phyloP scores from a whole-genome alignment of 1,140 invertebrate genomes.

The Bombus sylvicola region DNA sequence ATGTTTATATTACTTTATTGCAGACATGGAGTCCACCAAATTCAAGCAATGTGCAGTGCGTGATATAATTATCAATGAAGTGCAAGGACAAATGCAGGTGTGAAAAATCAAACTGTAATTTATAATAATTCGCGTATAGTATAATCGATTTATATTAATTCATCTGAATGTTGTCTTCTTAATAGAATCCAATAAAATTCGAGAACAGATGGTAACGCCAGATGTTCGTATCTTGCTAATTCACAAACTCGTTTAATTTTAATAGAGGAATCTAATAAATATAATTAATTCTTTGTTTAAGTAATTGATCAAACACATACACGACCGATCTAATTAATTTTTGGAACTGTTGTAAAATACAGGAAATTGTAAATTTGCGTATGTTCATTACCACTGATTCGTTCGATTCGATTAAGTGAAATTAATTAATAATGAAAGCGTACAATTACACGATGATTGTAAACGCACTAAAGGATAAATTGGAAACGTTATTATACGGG shows the following conservation, averaged over 20 bases:
- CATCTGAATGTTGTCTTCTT: not conserved
- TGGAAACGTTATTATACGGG: not conserved
- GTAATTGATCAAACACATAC: not conserved
- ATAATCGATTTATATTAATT: not conserved
- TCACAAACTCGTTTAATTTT: too few species aligned
- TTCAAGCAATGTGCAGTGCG: not conserved
- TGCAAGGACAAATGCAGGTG: constrained; percentile 58
- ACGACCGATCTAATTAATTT: not conserved
- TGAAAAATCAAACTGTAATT: not conserved
- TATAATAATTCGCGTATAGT: not conserved
- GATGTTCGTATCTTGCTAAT: too few species aligned
- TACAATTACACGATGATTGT: too few species aligned
- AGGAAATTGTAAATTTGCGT: not conserved
- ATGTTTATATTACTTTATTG: not conserved
- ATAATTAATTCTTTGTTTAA: not conserved
- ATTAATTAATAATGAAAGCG: too few species aligned
- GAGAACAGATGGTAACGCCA: not conserved
- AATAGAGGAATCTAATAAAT: too few species aligned
- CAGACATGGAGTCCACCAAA: not conserved
- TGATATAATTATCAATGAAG: constrained; percentile 18
- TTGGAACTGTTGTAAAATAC: not conserved
- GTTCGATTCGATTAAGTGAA: too few species aligned
- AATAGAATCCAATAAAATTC: not conserved
- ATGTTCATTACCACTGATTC: not conserved
- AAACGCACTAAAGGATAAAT: not conserved